phyloP scores from a whole-genome alignment of 2,888 invertebrate genomes.

The Rotaria sp. region DNA sequence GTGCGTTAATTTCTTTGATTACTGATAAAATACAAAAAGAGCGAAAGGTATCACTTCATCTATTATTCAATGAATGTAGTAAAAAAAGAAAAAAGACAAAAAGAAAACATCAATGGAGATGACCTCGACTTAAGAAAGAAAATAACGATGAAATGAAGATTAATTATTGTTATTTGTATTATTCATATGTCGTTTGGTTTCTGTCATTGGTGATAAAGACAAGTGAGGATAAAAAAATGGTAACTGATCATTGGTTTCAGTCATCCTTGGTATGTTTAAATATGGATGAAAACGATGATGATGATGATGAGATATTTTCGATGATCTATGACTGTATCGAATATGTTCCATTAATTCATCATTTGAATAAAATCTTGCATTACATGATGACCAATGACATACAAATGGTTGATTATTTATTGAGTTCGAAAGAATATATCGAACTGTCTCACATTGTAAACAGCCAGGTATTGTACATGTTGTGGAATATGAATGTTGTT shows the following conservation, averaged over 20 bases:
- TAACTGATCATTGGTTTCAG: not conserved
- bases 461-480: not conserved
- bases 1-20: conserved; percentile 13
- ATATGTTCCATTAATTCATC: conserved; percentile 87
- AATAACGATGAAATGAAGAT: not conserved
- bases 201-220: not conserved
- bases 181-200: not conserved
- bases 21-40: not conserved
- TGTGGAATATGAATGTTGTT: conserved; percentile 31
- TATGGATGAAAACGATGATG: conserved; percentile 78
- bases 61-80: not conserved
- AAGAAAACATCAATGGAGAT: not conserved
- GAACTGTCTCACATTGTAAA: conserved; percentile 6
- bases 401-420: conserved; percentile 57
- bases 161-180: not conserved
- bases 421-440: not conserved
- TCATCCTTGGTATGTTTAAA: conserved; percentile 61
- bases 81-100: not conserved
- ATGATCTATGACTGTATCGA: conserved; percentile 70
- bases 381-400: conserved; percentile 90
- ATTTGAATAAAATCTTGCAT: conserved; percentile 81
- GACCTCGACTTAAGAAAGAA: not conserved
- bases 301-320: not conserved
- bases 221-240: not conserved
- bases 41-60: not conserved